Evolutionary conservation across 35 echinoderm and acorn worm species (phyloP).

Genomic region (Patiria miniata): DNA sequence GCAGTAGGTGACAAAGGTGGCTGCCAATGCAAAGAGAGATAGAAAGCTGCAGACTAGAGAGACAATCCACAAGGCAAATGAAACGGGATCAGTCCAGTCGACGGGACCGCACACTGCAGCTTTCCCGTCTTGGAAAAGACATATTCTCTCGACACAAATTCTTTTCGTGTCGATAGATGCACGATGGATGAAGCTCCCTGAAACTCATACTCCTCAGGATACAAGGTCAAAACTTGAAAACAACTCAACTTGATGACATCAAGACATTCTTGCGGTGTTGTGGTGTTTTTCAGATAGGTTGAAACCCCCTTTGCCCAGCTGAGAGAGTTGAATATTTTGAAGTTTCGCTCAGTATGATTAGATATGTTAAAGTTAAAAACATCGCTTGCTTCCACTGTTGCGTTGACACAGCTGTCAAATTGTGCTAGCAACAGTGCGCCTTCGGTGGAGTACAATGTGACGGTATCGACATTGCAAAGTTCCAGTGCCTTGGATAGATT

Average conservation of each 20-base stretch:
- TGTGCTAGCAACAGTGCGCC: neutral
- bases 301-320: neutral
- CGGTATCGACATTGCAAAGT: neutral
- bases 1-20: slow-evolving; percentile 69
- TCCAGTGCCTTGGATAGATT: neutral
- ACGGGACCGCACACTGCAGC: neutral
- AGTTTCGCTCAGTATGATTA: neutral
- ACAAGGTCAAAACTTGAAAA: neutral
- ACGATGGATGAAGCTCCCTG: neutral
- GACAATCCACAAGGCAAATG: neutral
- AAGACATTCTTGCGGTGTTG: neutral
- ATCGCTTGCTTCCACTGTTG: neutral
- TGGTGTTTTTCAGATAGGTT: neutral
- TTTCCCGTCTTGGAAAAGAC: neutral
- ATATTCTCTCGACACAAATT: neutral
- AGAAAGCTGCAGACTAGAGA: neutral
- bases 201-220: neutral
- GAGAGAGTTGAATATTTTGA: neutral
- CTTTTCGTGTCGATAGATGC: neutral
- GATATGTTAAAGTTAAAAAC: neutral
- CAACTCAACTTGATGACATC: neutral
- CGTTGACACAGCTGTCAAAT: neutral
- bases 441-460: neutral
- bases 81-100: neutral
- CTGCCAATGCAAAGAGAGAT: slow-evolving; percentile 14